phyloP scores from a whole-genome alignment of 2,888 invertebrate species.

The Mystacides longicornis region DNA sequence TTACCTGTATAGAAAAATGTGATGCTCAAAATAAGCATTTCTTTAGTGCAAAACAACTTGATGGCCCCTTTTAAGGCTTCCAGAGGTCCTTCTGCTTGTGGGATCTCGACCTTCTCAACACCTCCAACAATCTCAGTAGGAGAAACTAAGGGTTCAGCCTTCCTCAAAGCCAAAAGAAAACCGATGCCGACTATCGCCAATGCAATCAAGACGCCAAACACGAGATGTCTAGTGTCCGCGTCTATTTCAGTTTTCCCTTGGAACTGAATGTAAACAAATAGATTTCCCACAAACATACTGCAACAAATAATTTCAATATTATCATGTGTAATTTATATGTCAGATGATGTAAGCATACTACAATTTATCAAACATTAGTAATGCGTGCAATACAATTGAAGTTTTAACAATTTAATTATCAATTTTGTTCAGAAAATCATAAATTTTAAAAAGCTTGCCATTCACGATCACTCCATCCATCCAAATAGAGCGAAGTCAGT shows the following conservation, averaged over 20 bases:
- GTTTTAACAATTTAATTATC: too few species aligned
- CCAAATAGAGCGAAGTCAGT: too few species aligned
- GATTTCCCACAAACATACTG: conserved; percentile 91
- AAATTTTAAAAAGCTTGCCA: too few species aligned
- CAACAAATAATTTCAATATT: conserved; percentile 35
- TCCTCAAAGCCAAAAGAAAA: conserved; percentile 57
- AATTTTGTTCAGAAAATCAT: too few species aligned
- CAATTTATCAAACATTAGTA: too few species aligned
- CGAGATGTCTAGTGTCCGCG: conserved; percentile 59
- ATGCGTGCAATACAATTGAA: too few species aligned
- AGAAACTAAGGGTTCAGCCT: conserved; percentile 38
- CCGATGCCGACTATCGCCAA: conserved; percentile 66
- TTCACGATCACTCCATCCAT: too few species aligned
- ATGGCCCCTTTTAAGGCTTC: conserved; percentile 70
- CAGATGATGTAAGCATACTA: too few species aligned
- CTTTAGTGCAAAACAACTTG: conserved; percentile 66
- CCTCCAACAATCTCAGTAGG: conserved; percentile 26
- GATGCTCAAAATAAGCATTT: conserved; percentile 78
- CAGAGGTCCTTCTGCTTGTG: conserved; percentile 49
- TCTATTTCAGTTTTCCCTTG: conserved; percentile 71
- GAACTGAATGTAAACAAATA: conserved; percentile 90
- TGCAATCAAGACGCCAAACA: conserved; percentile 73
- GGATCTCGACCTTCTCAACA: conserved; percentile 23
- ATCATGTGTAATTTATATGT: too few species aligned
- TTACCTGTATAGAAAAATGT: conserved; percentile 88